A percentile compares a stretch with the other conserved stretches of the same genome.
These are phyloP conservation scores for Eilema griseolum DNA, from an alignment of 2,888 invertebrate genomes.

Conservation along the genomic window DNA sequence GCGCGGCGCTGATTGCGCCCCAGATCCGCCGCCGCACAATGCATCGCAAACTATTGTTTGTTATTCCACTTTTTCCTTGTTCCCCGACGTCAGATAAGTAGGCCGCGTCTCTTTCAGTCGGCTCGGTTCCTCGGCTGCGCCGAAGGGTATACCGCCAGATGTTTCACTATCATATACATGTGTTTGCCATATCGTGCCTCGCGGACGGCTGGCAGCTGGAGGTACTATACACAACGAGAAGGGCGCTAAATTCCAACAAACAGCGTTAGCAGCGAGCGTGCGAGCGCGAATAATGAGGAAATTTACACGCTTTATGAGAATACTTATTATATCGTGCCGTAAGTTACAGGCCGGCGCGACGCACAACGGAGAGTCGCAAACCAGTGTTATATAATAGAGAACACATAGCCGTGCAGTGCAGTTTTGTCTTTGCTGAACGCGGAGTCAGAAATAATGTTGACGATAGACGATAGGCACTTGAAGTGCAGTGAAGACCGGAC, in stretches of 20 bases:
- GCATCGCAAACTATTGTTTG: slow-evolving; percentile 53
- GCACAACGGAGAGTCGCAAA: background rate
- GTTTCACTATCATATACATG: slow-evolving; percentile 27
- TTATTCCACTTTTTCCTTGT: slow-evolving; percentile 50
- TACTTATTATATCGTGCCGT: slow-evolving; percentile 30
- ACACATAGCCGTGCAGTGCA: background rate
- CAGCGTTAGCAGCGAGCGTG: slow-evolving; percentile 48
- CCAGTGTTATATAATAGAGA: too few species aligned
- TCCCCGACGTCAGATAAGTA: slow-evolving; percentile 45
- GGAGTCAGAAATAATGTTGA: too few species aligned
- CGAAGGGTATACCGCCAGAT: slow-evolving; percentile 27
- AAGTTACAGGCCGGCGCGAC: slow-evolving; percentile 16
- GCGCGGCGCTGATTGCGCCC: slow-evolving; percentile 38
- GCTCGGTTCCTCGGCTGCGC: slow-evolving; percentile 34
- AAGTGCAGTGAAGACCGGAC: too few species aligned
- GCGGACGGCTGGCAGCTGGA: background rate
- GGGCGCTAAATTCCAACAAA: slow-evolving; percentile 39
- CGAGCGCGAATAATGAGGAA: slow-evolving; percentile 56
- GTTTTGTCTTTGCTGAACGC: background rate
- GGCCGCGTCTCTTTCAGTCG: slow-evolving; percentile 56
- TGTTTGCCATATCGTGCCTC: slow-evolving; percentile 2
- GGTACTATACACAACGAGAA: slow-evolving; percentile 19
- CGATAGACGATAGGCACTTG: too few species aligned
- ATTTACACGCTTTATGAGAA: slow-evolving; percentile 50
- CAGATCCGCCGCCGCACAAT: slow-evolving; percentile 46